Percentiles rank a stretch among this genome's conserved stretches.
phyloP scores from a whole-genome alignment of 2,797 vertebrate species.

The Brachymystax lenok region DNA sequence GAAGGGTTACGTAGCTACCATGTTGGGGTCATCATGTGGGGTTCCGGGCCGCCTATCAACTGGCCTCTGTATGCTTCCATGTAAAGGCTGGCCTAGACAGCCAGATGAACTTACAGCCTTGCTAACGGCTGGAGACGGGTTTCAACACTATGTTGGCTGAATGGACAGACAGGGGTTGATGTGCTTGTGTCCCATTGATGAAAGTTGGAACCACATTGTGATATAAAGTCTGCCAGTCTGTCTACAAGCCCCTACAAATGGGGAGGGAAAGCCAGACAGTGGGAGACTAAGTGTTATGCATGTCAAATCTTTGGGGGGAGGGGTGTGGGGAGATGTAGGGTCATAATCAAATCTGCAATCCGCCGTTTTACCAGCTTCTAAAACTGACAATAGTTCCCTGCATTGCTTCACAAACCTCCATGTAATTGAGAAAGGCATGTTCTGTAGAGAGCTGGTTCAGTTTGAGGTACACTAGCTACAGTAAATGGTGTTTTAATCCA shows the following conservation, averaged over 20 bases:
- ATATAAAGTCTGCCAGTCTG: neutral
- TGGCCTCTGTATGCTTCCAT: too few relatives aligned
- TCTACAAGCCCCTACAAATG: neutral
- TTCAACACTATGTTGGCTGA: neutral
- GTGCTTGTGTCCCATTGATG: too few relatives aligned
- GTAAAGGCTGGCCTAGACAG: neutral
- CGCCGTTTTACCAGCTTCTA: too few relatives aligned
- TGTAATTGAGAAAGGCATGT: neutral
- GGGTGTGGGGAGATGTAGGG: neutral
- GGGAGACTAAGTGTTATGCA: neutral
- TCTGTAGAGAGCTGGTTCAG: neutral
- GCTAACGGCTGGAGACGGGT: neutral
- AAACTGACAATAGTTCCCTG: conserved; percentile 61
- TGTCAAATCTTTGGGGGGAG: neutral
- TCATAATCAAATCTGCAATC: too few relatives aligned
- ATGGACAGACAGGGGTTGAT: neutral
- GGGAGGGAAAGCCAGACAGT: neutral
- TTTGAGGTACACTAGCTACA: neutral
- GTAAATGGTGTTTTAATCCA: too few relatives aligned
- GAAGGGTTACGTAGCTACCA: too few relatives aligned
- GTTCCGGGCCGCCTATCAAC: too few relatives aligned
- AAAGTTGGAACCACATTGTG: neutral
- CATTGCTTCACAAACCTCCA: neutral
- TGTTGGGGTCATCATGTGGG: too few relatives aligned
- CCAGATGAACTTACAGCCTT: neutral